These are phyloP conservation scores for Hydrophis major DNA, from an alignment of 2,797 vertebrate species.

Conservation along the genomic window DNA sequence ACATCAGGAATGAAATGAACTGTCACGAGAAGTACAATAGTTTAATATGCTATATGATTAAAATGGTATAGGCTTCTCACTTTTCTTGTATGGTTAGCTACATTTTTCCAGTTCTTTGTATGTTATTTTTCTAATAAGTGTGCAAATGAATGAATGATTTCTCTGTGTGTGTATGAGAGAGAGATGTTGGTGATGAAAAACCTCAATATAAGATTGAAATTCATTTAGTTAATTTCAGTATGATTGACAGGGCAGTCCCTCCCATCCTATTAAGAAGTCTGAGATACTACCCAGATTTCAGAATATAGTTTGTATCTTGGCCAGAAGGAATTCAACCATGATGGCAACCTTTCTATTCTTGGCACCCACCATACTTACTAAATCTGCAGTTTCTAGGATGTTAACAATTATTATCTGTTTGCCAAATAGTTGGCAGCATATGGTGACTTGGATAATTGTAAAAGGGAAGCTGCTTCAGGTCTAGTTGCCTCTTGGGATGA, in stretches of 20 bases:
- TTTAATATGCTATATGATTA: background rate
- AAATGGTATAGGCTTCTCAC: background rate
- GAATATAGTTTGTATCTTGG: background rate
- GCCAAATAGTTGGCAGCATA: background rate
- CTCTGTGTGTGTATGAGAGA: background rate
- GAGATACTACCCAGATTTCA: background rate
- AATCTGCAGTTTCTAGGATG: background rate
- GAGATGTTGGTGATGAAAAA: background rate
- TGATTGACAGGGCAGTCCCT: background rate
- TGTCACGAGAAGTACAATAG: background rate
- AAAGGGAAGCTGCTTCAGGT: background rate
- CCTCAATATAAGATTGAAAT: background rate
- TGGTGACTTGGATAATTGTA: background rate
- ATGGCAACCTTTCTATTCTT: background rate
- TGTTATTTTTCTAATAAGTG: background rate
- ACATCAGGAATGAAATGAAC: background rate
- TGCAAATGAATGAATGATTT: background rate
- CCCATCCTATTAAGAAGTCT: background rate
- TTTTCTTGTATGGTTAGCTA: background rate
- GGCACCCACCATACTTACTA: background rate
- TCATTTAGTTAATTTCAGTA: background rate
- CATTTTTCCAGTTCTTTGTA: background rate
- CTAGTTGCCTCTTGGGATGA: background rate
- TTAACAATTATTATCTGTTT: background rate
- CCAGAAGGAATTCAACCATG: background rate